phyloP scores from a whole-genome alignment of 2,113 vertebrate genomes.

The Onychostruthus taczanowskii region DNA sequence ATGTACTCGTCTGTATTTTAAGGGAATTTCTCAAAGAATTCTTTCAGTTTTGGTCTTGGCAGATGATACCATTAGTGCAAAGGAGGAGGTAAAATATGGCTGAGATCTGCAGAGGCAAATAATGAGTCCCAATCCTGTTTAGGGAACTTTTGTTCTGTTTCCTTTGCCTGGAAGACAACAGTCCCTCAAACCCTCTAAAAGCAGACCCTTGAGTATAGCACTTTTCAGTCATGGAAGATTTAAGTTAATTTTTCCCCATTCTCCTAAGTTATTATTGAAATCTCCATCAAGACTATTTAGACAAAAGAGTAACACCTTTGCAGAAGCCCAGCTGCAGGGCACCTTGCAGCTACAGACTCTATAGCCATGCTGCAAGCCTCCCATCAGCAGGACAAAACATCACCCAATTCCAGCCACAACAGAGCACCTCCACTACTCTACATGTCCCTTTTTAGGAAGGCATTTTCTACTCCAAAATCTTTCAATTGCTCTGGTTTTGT shows the following conservation, averaged over 20 bases:
- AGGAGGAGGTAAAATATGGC: background rate
- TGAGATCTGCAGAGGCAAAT: background rate
- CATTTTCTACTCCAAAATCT: background rate
- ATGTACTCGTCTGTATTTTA: background rate
- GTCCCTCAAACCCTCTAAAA: background rate
- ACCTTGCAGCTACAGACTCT: background rate
- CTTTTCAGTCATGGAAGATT: background rate
- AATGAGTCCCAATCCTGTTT: background rate
- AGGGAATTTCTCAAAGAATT: background rate
- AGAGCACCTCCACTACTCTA: background rate
- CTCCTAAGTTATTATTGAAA: background rate
- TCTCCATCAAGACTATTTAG: background rate
- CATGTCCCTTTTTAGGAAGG: background rate
- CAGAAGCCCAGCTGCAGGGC: background rate
- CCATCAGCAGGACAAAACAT: background rate
- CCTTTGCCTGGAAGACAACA: background rate
- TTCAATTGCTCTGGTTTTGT: background rate
- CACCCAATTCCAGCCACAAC: background rate
- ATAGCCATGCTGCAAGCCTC: rapidly evolving
- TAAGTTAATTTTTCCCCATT: background rate
- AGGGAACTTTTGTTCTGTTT: background rate
- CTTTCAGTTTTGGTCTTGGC: background rate
- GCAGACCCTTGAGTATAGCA: background rate
- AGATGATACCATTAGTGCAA: background rate
- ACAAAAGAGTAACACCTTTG: background rate